Conservation (phyloP, 2,888 invertebrate genomes). For the Scrobipalpa costella region DNA sequence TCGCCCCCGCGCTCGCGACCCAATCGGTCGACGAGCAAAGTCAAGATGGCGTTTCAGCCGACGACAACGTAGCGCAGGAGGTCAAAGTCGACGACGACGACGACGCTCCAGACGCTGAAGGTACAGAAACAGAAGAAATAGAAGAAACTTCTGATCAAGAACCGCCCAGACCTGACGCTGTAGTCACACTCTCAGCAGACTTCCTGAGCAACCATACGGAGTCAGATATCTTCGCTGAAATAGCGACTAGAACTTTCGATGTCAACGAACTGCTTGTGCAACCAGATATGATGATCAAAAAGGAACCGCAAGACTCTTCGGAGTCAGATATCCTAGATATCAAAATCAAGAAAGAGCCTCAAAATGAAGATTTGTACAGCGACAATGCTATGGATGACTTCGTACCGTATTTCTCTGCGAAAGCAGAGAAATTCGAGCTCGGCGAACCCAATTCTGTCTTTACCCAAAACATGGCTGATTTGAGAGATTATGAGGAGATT, state of each 20-base stretch:
- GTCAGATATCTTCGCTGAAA: constrained; percentile 67
- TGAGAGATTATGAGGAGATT: constrained; percentile 77
- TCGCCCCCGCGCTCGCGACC: constrained; percentile 60
- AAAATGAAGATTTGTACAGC: constrained; percentile 63
- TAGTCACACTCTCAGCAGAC: constrained; percentile 68
- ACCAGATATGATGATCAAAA: constrained; percentile 70
- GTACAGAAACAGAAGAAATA: constrained; percentile 8
- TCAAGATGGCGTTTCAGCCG: constrained; percentile 66
- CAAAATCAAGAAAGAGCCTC: constrained; percentile 61
- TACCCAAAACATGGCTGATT: constrained; percentile 81
- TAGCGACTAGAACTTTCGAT: constrained; percentile 69
- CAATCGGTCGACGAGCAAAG: constrained; percentile 53
- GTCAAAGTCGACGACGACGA: constrained; percentile 70
- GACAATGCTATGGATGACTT: constrained; percentile 74
- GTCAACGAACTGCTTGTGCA: constrained; percentile 69
- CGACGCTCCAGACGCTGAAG: neutral
- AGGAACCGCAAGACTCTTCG: constrained; percentile 49
- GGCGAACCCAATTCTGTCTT: constrained; percentile 73
- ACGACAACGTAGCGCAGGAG: constrained; percentile 74
- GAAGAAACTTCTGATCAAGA: constrained; percentile 27
- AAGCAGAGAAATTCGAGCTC: constrained; percentile 59
- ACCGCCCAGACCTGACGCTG: constrained; percentile 52
- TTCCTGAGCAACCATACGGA: constrained; percentile 64
- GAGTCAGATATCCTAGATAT: constrained; percentile 47
- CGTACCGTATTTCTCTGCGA: constrained; percentile 66